A percentile compares a stretch with the other conserved stretches of the same genome.
phyloP scores from a whole-genome alignment of 2,113 vertebrate genomes.

The Eurystomus gularis region DNA sequence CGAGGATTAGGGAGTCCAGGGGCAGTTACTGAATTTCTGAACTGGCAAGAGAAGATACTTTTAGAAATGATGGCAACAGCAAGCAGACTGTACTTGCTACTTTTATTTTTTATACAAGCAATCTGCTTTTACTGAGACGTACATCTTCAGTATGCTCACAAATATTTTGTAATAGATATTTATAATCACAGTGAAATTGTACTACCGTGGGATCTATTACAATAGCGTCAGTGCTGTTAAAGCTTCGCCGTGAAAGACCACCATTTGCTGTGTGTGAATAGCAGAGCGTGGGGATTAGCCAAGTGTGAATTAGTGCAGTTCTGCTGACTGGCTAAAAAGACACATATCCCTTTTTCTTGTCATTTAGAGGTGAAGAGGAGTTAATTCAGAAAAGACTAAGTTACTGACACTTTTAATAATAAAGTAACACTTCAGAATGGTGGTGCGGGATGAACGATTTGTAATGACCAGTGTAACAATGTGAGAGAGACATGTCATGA shows the following conservation, averaged over 20 bases:
- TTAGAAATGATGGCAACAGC: background rate
- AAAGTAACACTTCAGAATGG: slow-evolving; percentile 57
- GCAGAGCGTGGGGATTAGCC: background rate
- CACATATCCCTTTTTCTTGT: slow-evolving; percentile 36
- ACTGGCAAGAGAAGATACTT: background rate
- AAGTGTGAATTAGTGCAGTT: background rate
- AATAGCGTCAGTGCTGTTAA: background rate
- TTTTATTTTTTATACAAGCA: background rate
- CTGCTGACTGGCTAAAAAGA: slow-evolving; percentile 61
- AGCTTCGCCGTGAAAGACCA: background rate
- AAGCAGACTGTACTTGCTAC: background rate
- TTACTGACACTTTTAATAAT: slow-evolving; percentile 58
- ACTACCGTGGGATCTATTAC: background rate
- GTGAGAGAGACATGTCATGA: slow-evolving; percentile 9
- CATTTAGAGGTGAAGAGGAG: slow-evolving; percentile 55
- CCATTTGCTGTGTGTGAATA: background rate
- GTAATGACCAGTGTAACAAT: slow-evolving; percentile 48
- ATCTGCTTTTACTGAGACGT: background rate
- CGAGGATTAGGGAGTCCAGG: background rate
- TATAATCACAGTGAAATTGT: background rate
- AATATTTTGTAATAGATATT: background rate
- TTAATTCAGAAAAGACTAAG: slow-evolving; percentile 49
- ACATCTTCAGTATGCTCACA: background rate
- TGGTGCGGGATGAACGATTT: slow-evolving; percentile 24
- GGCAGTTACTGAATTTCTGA: background rate